Evolutionary conservation across 1,140 invertebrate genomes (phyloP).

Genomic region (Drosophila melanogaster): DNA sequence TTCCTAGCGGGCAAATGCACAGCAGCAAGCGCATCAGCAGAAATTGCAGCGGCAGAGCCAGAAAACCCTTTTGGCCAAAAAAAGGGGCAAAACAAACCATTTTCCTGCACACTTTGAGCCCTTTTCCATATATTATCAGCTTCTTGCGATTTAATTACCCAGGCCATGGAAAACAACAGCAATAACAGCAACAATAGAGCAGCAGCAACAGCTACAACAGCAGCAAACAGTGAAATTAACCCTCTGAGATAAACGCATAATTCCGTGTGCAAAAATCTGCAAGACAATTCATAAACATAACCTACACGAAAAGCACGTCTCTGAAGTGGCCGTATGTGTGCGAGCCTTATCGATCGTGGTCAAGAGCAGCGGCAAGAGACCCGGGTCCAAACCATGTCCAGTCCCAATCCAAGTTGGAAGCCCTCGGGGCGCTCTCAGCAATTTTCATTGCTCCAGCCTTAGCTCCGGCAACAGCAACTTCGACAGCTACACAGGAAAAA

Average conservation of each 20-base stretch:
- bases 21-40: slow-evolving; percentile 20
- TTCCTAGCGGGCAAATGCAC: slow-evolving; percentile 74
- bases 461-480: slow-evolving; percentile 18
- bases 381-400: slow-evolving; percentile 63
- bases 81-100: slow-evolving; percentile 36
- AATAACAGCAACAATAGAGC: slow-evolving; percentile 21
- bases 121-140: slow-evolving; percentile 66
- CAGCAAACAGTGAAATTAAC: slow-evolving; percentile 57
- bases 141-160: slow-evolving; percentile 79
- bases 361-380: slow-evolving; percentile 64
- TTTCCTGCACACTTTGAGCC: slow-evolving; percentile 48
- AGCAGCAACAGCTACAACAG: not conserved
- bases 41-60: slow-evolving; percentile 15
- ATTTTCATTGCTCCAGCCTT: slow-evolving; percentile 68
- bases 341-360: slow-evolving; percentile 76
- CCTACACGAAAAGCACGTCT: slow-evolving; percentile 28
- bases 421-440: slow-evolving; percentile 83
- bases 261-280: slow-evolving; percentile 67
- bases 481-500: slow-evolving; percentile 12
- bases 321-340: slow-evolving; percentile 23
- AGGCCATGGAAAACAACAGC: slow-evolving; percentile 59
- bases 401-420: slow-evolving; percentile 65
- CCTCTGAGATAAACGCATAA: slow-evolving; percentile 77
- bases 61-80: slow-evolving; percentile 61
- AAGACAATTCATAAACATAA: slow-evolving; percentile 75